Percentiles rank a stretch among this genome's conserved stretches.
Conservation (phyloP, 2,888 invertebrate genomes). For the Xylota sylvarum region DNA sequence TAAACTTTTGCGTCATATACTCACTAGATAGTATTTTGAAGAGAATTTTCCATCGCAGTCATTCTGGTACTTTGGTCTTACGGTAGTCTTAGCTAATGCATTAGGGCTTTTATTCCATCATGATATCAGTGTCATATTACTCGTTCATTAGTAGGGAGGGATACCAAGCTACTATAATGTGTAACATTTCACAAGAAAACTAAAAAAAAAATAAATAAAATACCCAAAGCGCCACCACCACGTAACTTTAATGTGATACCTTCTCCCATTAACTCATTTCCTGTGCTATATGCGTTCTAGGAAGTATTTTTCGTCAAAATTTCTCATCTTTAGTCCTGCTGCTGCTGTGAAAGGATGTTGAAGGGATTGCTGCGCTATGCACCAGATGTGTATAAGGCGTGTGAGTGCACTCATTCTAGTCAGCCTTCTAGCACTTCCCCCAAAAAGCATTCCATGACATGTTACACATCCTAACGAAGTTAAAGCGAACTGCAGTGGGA, state of each 20-base stretch:
- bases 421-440: constrained; percentile 20
- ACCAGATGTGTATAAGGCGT: constrained; percentile 24
- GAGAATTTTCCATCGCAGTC: no score
- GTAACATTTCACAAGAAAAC: no score
- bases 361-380: constrained; percentile 23
- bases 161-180: no score
- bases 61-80: no score
- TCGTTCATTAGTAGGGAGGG: no score
- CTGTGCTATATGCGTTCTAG: neutral
- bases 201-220: neutral
- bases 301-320: constrained; percentile 12
- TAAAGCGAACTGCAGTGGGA: constrained; percentile 37
- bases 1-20: no score
- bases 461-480: constrained; percentile 70
- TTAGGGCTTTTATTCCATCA: no score
- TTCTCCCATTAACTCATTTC: constrained; percentile 46
- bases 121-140: no score
- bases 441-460: constrained; percentile 51
- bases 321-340: neutral
- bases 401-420: constrained; percentile 52
- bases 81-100: no score
- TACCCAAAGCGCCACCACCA: neutral
- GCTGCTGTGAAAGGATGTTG: neutral
- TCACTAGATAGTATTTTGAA: no score
- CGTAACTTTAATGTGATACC: constrained; percentile 46